Evolutionary conservation across 1,140 invertebrate species (phyloP).

Genomic region (Pomacea maculata): DNA sequence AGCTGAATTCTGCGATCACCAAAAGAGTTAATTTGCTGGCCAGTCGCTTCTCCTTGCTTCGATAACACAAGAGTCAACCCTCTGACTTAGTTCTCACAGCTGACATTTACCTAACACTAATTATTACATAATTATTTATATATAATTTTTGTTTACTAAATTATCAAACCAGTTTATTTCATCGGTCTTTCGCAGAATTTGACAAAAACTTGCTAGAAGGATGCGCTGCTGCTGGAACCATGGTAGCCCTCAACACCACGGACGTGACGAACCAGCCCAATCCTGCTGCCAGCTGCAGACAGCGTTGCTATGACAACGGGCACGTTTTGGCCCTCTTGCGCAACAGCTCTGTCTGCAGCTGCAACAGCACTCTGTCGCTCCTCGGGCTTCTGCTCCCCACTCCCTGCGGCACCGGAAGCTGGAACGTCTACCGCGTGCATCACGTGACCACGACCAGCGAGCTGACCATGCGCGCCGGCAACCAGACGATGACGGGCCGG

Average conservation of each 20-base stretch:
- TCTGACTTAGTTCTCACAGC: too few relatives aligned
- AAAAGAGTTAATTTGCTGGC: too few relatives aligned
- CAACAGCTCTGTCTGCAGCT: constrained; percentile 21
- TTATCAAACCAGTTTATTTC: neutral
- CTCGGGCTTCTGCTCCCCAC: neutral
- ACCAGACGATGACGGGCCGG: constrained; percentile 27
- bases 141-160: too few relatives aligned
- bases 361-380: constrained; percentile 1
- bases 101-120: too few relatives aligned
- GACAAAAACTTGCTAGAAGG: constrained; percentile 16
- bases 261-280: constrained; percentile 4
- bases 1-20: too few relatives aligned
- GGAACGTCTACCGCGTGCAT: constrained; percentile 31
- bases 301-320: constrained; percentile 11
- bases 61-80: too few relatives aligned
- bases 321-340: constrained; percentile 18
- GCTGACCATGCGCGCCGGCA: constrained; percentile 17
- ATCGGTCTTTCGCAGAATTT: neutral
- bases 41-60: too few relatives aligned
- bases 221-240: neutral
- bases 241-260: neutral
- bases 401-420: constrained; percentile 19
- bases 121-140: too few relatives aligned
- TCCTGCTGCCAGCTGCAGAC: constrained; percentile 20
- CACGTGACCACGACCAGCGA: constrained; percentile 15